Percentiles rank a stretch among this genome's conserved stretches.
These are phyloP conservation scores for Scomber japonicus DNA, from an alignment of 2,113 vertebrate genomes.

Conservation along the genomic window DNA sequence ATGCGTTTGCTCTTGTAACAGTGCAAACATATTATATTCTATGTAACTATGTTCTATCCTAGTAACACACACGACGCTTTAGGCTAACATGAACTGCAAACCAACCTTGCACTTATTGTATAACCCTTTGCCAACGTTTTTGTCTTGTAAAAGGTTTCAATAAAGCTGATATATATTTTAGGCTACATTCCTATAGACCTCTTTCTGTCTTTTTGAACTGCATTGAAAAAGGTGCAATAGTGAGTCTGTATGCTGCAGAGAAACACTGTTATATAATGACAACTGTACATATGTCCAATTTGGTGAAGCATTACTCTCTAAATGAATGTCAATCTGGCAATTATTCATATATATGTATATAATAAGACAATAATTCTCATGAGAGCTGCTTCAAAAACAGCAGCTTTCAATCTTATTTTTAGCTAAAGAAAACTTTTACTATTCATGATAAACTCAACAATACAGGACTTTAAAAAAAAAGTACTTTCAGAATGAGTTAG, in stretches of 20 bases:
- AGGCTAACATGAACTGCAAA: slow-evolving; percentile 82
- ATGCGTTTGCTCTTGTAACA: slow-evolving; percentile 77
- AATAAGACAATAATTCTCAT: not conserved
- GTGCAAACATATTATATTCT: slow-evolving; percentile 76
- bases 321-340: not conserved
- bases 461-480: too few species aligned
- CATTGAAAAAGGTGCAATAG: not conserved
- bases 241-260: not conserved
- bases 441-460: too few species aligned
- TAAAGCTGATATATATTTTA: slow-evolving; percentile 94
- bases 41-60: slow-evolving; percentile 75
- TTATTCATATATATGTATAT: not conserved
- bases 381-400: not conserved
- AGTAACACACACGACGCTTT: slow-evolving; percentile 88
- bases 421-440: not conserved
- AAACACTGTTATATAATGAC: not conserved
- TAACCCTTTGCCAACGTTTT: slow-evolving; percentile 86
- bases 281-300: not conserved
- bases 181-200: slow-evolving; percentile 51
- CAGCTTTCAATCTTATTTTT: not conserved
- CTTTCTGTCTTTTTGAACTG: slow-evolving; percentile 16
- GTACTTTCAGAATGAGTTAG: not conserved
- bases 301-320: not conserved
- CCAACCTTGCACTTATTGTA: slow-evolving; percentile 96
- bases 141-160: slow-evolving; percentile 92